phyloP scores from a whole-genome alignment of 2,113 vertebrate genomes.

The Oostethus manadensis region DNA sequence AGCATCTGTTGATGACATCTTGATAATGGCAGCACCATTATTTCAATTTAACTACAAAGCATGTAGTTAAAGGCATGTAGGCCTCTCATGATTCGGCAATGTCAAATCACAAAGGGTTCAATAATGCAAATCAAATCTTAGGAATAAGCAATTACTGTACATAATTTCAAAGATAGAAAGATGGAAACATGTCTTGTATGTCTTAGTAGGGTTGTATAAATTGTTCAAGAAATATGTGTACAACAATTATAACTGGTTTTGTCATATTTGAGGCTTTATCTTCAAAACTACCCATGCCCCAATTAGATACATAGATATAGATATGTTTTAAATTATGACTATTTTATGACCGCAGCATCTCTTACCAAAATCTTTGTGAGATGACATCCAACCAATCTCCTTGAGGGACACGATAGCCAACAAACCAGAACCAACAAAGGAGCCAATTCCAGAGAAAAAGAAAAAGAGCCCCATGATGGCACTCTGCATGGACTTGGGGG shows the following conservation, averaged over 20 bases:
- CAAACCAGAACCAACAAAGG: slow-evolving; percentile 91
- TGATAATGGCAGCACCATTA: slow-evolving; percentile 6
- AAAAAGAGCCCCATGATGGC: slow-evolving; percentile 98
- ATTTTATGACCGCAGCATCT: no score
- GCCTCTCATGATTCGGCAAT: neutral
- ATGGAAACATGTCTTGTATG: no score
- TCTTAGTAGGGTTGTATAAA: no score
- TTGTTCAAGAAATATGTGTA: no score
- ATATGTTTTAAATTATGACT: no score
- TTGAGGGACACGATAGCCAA: slow-evolving; percentile 85
- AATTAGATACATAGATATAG: no score
- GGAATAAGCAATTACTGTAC: no score
- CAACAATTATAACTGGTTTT: no score
- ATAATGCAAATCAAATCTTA: neutral
- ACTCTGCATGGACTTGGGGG: slow-evolving; percentile 96
- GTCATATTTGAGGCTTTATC: no score
- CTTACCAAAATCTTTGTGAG: slow-evolving; percentile 88
- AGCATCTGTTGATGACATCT: slow-evolving; percentile 13
- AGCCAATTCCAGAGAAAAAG: slow-evolving; percentile 95
- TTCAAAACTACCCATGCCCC: no score
- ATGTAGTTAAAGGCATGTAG: neutral
- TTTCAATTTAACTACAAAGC: neutral
- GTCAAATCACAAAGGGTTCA: neutral
- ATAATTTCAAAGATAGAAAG: no score
- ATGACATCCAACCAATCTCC: slow-evolving; percentile 94